Evolutionary conservation across 2,113 vertebrate genomes (phyloP), one percentile per base, ranked within the genome.

Genomic region (Oceanites oceanicus): DNA sequence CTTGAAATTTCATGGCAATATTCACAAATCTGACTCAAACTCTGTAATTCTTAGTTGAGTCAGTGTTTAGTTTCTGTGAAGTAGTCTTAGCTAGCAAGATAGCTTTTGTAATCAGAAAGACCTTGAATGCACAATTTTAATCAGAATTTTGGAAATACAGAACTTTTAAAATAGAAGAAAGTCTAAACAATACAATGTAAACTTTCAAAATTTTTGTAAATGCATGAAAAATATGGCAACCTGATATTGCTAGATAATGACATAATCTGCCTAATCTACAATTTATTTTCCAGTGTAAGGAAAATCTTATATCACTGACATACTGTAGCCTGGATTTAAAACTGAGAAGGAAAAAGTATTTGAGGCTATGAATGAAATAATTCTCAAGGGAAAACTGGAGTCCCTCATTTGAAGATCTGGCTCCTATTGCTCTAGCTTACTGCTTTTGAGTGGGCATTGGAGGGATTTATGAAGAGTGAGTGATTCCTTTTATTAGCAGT

Each of bases 61-160:
- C 92, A 84, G 55, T 94, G 83, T 58, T 94, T 79, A 88, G 92
- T 90, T 96, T 95, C 84, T 97, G 66, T 94, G 93, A 97, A 79
- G 63, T 81, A 85, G 49, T 68, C 88, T 87, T 93, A 91, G 62
- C 58, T 95, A 96, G 8, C 6, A 92, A 95, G 94, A 75, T 59
- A 94, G 29, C 40, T 92, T 97, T 66, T 77, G 58, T 59, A 84
- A 63, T 63, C 92, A 59, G 58, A 94, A 97, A 93, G 91, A 93
- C 55, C 77, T 76, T 77, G 27, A 89, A 58, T 76, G 44, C 10
- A 65, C 16, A 13, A 3, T 67, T 79, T 68, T 47, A 84, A 79
- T 62, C 10, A 38, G 58, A 76, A 65, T 62, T 90, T 88, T 42
- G 5, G 38, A 85, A 81, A 82, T 40, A 17, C 1, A 81, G 47